A percentile compares a stretch with the other conserved stretches of the same genome.
Evolutionary conservation across 1,140 invertebrate genomes (phyloP).

Genomic region (Magallana angulata): DNA sequence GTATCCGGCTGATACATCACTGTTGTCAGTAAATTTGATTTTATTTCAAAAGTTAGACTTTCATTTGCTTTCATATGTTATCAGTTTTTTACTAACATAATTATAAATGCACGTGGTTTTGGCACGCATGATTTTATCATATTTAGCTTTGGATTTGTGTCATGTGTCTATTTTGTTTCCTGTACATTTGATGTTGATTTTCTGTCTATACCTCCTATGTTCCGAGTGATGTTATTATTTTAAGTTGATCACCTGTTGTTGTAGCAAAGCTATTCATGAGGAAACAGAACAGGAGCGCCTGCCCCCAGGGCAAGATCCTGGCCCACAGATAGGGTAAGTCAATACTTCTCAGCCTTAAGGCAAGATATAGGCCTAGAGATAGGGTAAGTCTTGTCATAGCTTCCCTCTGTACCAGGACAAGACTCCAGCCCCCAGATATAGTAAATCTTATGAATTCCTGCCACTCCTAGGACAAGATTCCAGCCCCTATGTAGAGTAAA

Average conservation of each 20-base stretch:
- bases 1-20: background rate
- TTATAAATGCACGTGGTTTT: constrained; percentile 7
- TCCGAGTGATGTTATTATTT: background rate
- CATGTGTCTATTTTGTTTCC: background rate
- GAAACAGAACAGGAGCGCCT: constrained; percentile 48
- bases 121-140: background rate
- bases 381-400: too few relatives aligned
- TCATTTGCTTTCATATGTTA: background rate
- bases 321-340: constrained; percentile 49
- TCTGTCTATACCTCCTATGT: background rate
- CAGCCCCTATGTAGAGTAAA: too few relatives aligned
- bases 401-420: too few relatives aligned
- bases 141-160: too few relatives aligned
- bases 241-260: background rate
- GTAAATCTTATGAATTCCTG: too few relatives aligned
- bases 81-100: constrained; percentile 3
- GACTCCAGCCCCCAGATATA: too few relatives aligned
- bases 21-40: background rate
- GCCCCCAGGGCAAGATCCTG: constrained; percentile 47
- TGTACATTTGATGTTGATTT: background rate
- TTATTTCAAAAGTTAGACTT: background rate
- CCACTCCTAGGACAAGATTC: too few relatives aligned
- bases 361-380: too few relatives aligned
- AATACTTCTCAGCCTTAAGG: background rate
- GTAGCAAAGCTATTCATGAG: constrained; percentile 55